Conservation (phyloP, 2,113 vertebrate species). For the Petroica traversi region DNA sequence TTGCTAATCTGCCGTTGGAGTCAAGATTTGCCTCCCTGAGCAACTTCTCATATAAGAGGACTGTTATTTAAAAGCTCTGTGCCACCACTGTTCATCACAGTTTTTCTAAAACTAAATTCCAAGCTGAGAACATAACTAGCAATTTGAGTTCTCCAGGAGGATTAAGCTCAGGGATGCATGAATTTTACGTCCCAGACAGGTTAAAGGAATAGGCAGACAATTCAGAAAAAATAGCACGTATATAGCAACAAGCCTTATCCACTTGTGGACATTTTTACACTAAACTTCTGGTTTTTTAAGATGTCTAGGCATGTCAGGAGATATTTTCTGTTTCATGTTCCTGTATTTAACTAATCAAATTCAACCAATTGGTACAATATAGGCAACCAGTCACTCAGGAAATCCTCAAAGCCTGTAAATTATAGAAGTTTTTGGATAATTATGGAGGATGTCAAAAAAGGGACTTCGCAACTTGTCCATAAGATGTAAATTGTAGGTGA, state of each 20-base stretch:
- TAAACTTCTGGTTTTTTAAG: neutral
- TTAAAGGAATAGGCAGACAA: neutral
- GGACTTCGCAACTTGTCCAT: neutral
- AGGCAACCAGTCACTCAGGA: neutral
- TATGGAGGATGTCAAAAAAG: neutral
- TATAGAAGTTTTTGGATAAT: neutral
- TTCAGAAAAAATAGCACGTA: neutral
- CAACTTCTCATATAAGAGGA: neutral
- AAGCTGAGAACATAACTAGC: neutral
- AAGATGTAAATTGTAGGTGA: neutral
- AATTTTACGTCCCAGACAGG: neutral
- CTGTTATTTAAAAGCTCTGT: neutral
- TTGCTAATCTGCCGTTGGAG: neutral
- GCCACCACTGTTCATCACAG: neutral
- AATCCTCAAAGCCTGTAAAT: neutral
- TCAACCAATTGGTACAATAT: neutral
- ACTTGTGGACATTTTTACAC: neutral
- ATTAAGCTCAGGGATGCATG: neutral
- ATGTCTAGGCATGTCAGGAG: neutral
- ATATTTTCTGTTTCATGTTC: neutral
- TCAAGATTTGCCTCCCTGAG: neutral
- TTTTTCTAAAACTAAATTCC: neutral
- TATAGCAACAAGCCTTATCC: neutral
- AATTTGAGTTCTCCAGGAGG: neutral
- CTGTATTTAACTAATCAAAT: neutral